Evolutionary conservation across 2,797 vertebrate species (phyloP).

Genomic region (Bradypodion pumilum): DNA sequence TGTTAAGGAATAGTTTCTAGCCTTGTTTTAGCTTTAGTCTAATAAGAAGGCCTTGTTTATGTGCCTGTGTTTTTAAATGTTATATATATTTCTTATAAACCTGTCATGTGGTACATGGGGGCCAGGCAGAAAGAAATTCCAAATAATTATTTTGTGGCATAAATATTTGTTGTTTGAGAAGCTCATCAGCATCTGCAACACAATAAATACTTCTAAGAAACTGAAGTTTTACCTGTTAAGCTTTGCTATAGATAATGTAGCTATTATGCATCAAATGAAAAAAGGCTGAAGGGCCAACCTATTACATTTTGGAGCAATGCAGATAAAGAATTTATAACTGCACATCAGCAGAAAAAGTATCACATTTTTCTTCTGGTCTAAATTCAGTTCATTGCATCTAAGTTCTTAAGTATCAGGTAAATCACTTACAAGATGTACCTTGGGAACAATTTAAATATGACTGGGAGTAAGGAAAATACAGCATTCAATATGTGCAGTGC

Average conservation of each 20-base stretch:
- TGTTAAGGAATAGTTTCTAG: conserved; percentile 2
- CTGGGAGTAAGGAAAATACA: not conserved
- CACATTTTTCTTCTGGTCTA: not conserved
- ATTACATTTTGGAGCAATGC: not conserved
- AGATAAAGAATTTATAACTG: not conserved
- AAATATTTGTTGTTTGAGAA: conserved; percentile 10
- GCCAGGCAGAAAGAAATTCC: too few species aligned
- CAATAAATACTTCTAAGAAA: not conserved
- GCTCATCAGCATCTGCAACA: not conserved
- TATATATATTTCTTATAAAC: not conserved
- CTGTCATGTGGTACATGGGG: too few species aligned
- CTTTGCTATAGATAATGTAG: not conserved
- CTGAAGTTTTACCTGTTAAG: not conserved
- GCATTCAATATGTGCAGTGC: not conserved
- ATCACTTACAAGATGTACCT: not conserved
- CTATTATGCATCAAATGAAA: not conserved
- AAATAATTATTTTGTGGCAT: not conserved
- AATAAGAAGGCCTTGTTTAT: not conserved
- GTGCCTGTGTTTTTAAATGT: not conserved
- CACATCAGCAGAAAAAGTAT: not conserved
- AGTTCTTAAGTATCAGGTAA: not conserved
- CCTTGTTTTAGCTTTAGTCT: not conserved
- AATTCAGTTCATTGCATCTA: not conserved
- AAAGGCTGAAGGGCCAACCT: not conserved
- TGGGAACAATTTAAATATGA: not conserved